These are phyloP conservation scores for Mohoua ochrocephala DNA, from an alignment of 2,113 vertebrate genomes.

Conservation along the genomic window DNA sequence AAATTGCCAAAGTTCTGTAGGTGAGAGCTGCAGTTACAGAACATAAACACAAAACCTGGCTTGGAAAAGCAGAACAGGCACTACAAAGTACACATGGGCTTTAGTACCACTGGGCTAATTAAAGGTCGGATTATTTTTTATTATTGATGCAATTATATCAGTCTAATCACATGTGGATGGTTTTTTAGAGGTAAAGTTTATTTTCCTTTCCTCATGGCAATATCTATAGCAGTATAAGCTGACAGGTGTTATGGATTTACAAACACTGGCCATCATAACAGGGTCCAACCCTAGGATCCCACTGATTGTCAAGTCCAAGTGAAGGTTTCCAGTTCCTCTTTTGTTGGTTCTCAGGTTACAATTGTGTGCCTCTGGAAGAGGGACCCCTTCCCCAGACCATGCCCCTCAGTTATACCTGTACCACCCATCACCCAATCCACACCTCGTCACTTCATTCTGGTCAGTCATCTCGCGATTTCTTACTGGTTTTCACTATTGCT, in stretches of 20 bases:
- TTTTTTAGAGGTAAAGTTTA: background rate
- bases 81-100: background rate
- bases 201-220: background rate
- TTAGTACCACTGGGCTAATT: background rate
- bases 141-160: background rate
- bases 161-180: background rate
- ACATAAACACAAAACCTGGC: background rate
- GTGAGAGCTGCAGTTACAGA: background rate
- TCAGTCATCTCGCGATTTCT: background rate
- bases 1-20: background rate
- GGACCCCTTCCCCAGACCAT: background rate
- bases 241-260: background rate
- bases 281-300: background rate
- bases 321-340: background rate
- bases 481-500: background rate
- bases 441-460: background rate
- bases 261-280: fast-evolving
- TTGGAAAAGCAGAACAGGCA: background rate
- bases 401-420: fast-evolving
- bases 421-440: background rate
- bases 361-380: background rate
- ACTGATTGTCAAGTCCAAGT: background rate
- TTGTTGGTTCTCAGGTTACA: background rate
- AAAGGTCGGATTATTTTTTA: background rate
- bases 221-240: background rate